Conservation (phyloP, 2,888 invertebrate genomes). For the Altica lythri region DNA sequence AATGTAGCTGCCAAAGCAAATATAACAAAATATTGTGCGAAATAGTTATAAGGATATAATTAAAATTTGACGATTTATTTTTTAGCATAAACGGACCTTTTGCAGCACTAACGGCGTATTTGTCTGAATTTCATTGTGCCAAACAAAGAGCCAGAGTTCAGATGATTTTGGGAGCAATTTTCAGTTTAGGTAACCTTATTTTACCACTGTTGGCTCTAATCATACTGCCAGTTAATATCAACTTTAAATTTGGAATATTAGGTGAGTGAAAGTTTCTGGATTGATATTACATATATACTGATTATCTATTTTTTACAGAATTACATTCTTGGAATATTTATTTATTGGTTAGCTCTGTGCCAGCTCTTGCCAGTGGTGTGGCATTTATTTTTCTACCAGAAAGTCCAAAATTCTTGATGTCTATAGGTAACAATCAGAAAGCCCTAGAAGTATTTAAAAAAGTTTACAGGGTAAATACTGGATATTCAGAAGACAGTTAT, state of each 20-base stretch:
- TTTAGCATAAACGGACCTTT: conserved; percentile 72
- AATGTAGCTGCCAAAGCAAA: no score
- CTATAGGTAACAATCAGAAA: conserved; percentile 67
- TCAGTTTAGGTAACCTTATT: conserved; percentile 66
- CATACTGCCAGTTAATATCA: conserved; percentile 64
- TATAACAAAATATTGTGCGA: no score
- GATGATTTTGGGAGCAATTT: conserved; percentile 69
- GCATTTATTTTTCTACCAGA: conserved; percentile 69
- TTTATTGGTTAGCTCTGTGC: conserved; percentile 64
- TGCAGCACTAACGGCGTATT: conserved; percentile 72
- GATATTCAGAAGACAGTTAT: conserved; percentile 64
- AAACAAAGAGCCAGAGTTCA: conserved; percentile 68
- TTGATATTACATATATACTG: background rate
- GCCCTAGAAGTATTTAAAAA: conserved; percentile 67
- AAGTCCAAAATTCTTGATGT: conserved; percentile 79
- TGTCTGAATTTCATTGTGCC: conserved; percentile 74
- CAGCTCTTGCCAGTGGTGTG: conserved; percentile 69
- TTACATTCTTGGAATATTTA: conserved; percentile 68
- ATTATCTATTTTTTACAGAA: conserved; percentile 51
- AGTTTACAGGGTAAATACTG: conserved; percentile 71
- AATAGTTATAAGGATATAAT: background rate
- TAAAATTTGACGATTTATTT: conserved; percentile 3
- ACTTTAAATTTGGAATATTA: conserved; percentile 34
- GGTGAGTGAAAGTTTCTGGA: conserved; percentile 29
- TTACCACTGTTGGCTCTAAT: conserved; percentile 74